Percentiles rank a stretch among this genome's conserved stretches.
Conservation (phyloP, 2,888 invertebrate species). For the Sesamia inferens region DNA sequence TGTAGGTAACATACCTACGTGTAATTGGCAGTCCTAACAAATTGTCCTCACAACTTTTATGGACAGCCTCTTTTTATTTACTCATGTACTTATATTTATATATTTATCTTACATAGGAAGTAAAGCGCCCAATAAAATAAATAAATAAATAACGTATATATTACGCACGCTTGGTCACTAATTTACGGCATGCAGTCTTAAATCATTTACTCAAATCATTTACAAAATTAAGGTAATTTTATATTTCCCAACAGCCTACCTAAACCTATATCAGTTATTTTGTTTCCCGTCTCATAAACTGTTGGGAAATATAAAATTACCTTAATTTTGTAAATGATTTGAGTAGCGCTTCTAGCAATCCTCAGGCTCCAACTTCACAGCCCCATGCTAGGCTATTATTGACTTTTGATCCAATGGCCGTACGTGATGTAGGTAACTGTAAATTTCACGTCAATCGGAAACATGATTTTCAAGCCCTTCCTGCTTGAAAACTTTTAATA, state of each 20-base stretch:
- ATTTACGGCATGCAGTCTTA: background rate
- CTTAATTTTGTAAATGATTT: background rate
- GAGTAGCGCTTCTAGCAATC: background rate
- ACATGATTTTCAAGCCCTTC: no score
- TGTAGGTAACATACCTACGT: no score
- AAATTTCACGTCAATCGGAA: background rate
- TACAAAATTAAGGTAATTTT: background rate
- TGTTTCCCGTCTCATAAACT: no score
- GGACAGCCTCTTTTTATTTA: background rate
- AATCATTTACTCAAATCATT: background rate
- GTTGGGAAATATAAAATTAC: no score
- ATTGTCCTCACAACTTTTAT: background rate
- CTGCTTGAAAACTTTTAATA: background rate
- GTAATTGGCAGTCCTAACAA: background rate
- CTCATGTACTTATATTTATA: background rate
- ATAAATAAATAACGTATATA: no score
- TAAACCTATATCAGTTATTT: no score
- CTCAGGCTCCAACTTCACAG: no score
- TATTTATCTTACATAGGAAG: background rate
- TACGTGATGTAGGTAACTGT: no score
- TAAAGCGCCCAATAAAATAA: no score
- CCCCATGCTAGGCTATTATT: no score
- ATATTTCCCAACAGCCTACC: no score
- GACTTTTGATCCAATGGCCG: no score
- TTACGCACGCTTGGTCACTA: background rate